Evolutionary conservation across 2,113 vertebrate genomes (phyloP), one percentile per base, ranked within the genome.

Genomic region (Xiphias gladius): DNA sequence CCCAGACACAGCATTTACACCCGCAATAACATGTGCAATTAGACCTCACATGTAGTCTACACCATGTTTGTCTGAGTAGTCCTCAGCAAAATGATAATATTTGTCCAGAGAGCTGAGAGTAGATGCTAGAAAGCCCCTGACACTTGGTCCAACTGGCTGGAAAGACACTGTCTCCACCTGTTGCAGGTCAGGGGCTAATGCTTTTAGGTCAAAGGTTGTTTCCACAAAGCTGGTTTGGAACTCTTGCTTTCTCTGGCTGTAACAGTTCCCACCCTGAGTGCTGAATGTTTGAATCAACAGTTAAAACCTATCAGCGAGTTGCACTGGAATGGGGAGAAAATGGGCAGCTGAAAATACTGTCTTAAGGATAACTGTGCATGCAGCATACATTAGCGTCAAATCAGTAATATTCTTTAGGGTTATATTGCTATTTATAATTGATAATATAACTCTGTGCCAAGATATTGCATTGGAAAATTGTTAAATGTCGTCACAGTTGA

Each of bases 151-250:
- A 12, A 84, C 76, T 86, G 69, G 80, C 80, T 90, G 85, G 32
- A 88, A 83, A 87, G 94, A 96, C 94, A 95, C 85, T 62, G 82
- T 90, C 93, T 93, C 89, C 95, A 96, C 95, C 95, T 96, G 95
- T 95, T 88, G 77, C 76, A 50, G 94, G 94, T 94, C 94, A 94
- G 46, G 75, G 95, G 95, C 83, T 95, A 95, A 96, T 94, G 92
- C 94, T 77, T 37, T 73, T 37, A 89, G 95, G 94, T 94, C 94
- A 95, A 69, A 93, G 94, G 92, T 94, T 94, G 80, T 94, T 91
- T 95, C 90, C 92, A 94, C 92, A 93, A 84, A 81, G 87, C 85
- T 66, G 84, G 67, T 76, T 82, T 83, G 85, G 84, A 92, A 86
- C 81, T 90, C 83, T 90, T 91, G 92, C 94, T 94, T 95, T 94